Conservation (phyloP, 2,797 vertebrate genomes). For the Acomys russatus region DNA sequence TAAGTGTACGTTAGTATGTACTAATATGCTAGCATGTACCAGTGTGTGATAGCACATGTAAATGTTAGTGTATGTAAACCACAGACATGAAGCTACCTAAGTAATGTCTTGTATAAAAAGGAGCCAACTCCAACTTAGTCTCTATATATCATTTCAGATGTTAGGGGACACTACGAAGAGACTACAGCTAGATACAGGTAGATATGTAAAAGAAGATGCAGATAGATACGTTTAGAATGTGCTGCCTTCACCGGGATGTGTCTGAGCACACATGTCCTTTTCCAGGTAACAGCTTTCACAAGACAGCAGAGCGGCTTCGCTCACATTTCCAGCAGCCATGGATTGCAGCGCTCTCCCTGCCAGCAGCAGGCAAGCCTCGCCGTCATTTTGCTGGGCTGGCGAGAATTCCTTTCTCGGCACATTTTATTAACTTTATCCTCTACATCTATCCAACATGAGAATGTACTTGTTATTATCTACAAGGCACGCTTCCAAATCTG, state of each 20-base stretch:
- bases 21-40: background rate
- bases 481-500: background rate
- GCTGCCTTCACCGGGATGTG: background rate
- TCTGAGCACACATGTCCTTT: background rate
- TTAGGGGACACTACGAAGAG: background rate
- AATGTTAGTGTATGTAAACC: background rate
- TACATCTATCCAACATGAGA: background rate
- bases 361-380: background rate
- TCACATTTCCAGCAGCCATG: background rate
- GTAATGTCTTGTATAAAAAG: background rate
- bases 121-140: background rate
- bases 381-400: background rate
- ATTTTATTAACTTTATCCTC: conserved; percentile 12
- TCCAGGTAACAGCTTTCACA: background rate
- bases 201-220: background rate
- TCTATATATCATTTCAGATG: background rate
- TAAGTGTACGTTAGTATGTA: background rate
- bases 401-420: background rate
- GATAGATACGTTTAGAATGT: background rate
- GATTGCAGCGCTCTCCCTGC: background rate
- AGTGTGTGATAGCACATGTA: no score
- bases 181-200: background rate
- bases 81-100: background rate
- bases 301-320: background rate
- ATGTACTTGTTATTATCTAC: background rate